A percentile compares a stretch with the other conserved stretches of the same genome.
Conservation (phyloP, 2,113 vertebrate genomes). For the Vanacampus margaritifer region DNA sequence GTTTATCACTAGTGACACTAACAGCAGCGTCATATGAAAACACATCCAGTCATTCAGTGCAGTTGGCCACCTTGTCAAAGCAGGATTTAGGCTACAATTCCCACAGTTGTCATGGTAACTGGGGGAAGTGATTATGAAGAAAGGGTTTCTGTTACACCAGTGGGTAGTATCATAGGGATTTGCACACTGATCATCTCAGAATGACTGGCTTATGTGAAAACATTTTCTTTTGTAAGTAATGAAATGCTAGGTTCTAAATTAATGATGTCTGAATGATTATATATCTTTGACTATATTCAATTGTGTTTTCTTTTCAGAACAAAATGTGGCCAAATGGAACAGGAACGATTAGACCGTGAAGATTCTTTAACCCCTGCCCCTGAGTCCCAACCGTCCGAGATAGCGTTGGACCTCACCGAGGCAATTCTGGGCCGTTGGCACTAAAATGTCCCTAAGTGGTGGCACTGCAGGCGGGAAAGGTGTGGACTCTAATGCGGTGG, state of each 20-base stretch:
- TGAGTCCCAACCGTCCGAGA: constrained; percentile 73
- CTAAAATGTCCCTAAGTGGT: constrained; percentile 99
- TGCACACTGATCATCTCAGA: constrained; percentile 49
- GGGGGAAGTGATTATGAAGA: constrained; percentile 68
- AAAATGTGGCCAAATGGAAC: constrained; percentile 88
- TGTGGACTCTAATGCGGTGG: constrained; percentile 99
- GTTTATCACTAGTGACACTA: constrained; percentile 64
- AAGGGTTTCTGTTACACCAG: constrained; percentile 58
- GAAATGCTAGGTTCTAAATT: constrained; percentile 20
- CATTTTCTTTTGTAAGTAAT: constrained; percentile 23
- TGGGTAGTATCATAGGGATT: constrained; percentile 58
- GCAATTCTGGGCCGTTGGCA: constrained; percentile 88
- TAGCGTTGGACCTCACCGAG: constrained; percentile 75
- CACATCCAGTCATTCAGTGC: constrained; percentile 62
- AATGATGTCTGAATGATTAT: constrained; percentile 19
- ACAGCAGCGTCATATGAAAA: constrained; percentile 56
- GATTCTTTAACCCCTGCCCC: constrained; percentile 70
- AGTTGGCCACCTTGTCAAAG: constrained; percentile 61
- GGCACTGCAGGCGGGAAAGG: constrained; percentile 99
- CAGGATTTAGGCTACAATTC: constrained; percentile 67
- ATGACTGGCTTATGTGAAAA: constrained; percentile 50
- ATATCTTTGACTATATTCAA: constrained; percentile 20
- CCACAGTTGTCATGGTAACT: constrained; percentile 66
- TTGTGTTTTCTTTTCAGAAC: constrained; percentile 73
- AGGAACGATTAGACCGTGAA: constrained; percentile 83